Base-by-base conservation (phyloP, 2,797 vertebrate species). In the Mormyrops attenuatus region DNA sequence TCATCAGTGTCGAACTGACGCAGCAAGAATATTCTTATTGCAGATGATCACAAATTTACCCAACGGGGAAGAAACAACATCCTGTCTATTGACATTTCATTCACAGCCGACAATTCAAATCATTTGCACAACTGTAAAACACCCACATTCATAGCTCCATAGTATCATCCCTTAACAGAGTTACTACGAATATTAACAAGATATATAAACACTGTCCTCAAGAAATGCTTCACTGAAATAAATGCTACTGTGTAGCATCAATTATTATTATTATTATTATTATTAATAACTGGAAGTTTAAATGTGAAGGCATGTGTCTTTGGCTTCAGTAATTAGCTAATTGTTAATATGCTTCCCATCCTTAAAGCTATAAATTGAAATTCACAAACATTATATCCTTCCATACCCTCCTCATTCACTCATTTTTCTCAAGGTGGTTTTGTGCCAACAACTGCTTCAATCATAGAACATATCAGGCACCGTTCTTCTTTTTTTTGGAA, bases 11-110 rank as follows among this genome's bases (percentile, higher is more conserved):
- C 8, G 15, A 82, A n/a, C 22, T 82, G 77, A 47, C 41, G n/a
- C 17, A 47, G 17, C 77, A 47, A 82, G 41, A 47, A 82, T 82
- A 82, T 82, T 82, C 77, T 47, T 82, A 82, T 82, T 82, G 77
- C 20, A 47, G 77, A 82, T 47, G 17, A 20, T 22, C 77, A 44
- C 77, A 82, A n/a, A 47, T 82, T 82, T 82, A 9, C 77, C 77
- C 38, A 82, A 9, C n/a, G 38, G 38, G 77, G 17, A 82, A 47
- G 44, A 44, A 82, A 73, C 69, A 26, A 17, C 4, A 73, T 15
- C 69, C 34, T 17, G 69, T 38, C 34, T 73, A 41, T 41, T 73
- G 69, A 17, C 30, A 38, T 6, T 73, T 73, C 69, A 73, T 73
- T 73, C 34, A 73, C 38, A 47, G 41, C 41, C 17, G 77, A 82